Evolutionary conservation across 2,113 vertebrate genomes (phyloP).

Genomic region (Bubo bubo): DNA sequence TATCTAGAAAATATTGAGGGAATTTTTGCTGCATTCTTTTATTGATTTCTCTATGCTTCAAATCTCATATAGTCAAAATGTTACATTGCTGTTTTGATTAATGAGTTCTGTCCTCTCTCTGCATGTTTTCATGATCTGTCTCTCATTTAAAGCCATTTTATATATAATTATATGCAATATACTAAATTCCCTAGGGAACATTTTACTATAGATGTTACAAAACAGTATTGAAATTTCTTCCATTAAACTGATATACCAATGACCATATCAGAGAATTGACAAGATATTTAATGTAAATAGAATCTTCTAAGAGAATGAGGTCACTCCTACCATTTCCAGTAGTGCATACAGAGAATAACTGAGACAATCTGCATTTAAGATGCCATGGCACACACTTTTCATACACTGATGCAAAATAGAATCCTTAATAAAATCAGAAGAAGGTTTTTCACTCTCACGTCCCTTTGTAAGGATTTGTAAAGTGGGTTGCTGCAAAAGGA

Average conservation of each 20-base stretch:
- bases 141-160: not conserved
- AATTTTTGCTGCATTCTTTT: not conserved
- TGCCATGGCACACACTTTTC: not conserved
- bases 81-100: not conserved
- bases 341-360: not conserved
- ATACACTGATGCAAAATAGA: not conserved
- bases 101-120: not conserved
- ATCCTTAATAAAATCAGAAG: not conserved
- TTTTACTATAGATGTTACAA: not conserved
- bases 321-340: not conserved
- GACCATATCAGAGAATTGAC: not conserved
- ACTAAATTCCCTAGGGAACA: not conserved
- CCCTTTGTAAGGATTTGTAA: not conserved
- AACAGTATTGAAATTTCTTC: not conserved
- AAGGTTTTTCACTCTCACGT: not conserved
- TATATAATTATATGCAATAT: not conserved
- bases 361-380: not conserved
- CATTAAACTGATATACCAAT: not conserved
- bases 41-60: not conserved
- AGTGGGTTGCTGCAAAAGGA: not conserved
- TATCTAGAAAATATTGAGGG: not conserved
- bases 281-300: not conserved
- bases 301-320: not conserved
- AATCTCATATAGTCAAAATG: not conserved
- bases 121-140: not conserved